phyloP scores from a whole-genome alignment of 2,888 invertebrate species.

The Metopia argyrocephala region DNA sequence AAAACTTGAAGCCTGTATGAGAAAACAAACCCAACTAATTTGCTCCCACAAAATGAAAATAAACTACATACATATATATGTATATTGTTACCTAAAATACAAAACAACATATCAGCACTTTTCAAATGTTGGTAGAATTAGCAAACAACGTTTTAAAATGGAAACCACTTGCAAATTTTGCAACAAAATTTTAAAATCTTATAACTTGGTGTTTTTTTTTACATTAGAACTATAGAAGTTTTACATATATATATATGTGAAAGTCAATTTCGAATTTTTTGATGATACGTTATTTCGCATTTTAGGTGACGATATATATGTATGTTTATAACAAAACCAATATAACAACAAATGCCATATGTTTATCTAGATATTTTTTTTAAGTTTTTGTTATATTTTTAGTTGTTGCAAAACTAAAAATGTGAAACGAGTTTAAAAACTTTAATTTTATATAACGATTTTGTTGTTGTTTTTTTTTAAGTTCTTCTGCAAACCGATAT shows the following conservation, averaged over 20 bases:
- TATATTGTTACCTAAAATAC: neutral
- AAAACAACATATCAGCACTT: too few species aligned
- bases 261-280: too few species aligned
- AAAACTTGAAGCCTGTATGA: too few species aligned
- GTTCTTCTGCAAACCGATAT: slow-evolving; percentile 48
- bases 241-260: too few species aligned
- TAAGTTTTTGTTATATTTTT: neutral
- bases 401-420: slow-evolving; percentile 13
- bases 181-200: neutral
- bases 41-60: slow-evolving; percentile 44
- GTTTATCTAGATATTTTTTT: slow-evolving; percentile 52
- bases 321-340: too few species aligned
- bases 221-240: too few species aligned
- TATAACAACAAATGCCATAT: slow-evolving; percentile 37
- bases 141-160: too few species aligned
- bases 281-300: too few species aligned
- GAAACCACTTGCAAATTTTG: too few species aligned
- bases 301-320: too few species aligned
- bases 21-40: slow-evolving; percentile 43
- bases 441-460: slow-evolving; percentile 15
- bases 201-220: too few species aligned
- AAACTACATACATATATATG: neutral
- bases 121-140: too few species aligned
- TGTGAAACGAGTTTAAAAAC: slow-evolving; percentile 60
- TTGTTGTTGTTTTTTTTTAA: slow-evolving; percentile 17